These are phyloP conservation scores for Xerus inauris DNA, from an alignment of 2,113 vertebrate genomes.

Conservation along the genomic window DNA sequence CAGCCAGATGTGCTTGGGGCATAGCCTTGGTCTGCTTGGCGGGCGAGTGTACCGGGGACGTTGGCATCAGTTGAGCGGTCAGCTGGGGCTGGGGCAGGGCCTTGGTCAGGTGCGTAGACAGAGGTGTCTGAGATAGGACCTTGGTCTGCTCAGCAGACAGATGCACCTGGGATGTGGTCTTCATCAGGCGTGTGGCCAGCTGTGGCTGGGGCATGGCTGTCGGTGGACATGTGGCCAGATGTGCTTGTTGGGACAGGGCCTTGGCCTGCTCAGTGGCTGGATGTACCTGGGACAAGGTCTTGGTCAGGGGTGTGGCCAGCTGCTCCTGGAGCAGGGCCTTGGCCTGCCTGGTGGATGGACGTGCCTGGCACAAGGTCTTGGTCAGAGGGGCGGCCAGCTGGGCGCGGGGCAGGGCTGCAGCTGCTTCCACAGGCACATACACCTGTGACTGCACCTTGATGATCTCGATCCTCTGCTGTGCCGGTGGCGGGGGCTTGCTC, in stretches of 20 bases:
- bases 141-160: background rate
- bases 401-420: background rate
- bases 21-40: background rate
- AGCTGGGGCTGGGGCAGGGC: background rate
- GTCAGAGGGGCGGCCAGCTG: background rate
- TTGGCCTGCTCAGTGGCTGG: rapidly evolving
- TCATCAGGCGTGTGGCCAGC: too few species aligned
- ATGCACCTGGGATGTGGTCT: background rate
- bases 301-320: background rate
- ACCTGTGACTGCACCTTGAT: background rate
- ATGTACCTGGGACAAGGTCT: background rate
- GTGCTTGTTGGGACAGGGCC: background rate
- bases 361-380: background rate
- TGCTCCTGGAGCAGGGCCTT: background rate
- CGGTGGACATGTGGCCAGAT: background rate
- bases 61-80: too few species aligned
- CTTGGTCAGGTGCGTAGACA: background rate
- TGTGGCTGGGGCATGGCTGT: background rate
- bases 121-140: background rate
- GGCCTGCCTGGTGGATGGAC: rapidly evolving
- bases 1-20: background rate
- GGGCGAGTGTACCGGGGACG: background rate
- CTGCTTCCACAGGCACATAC: background rate
- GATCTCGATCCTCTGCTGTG: background rate
- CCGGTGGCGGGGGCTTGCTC: rapidly evolving